Conservation (phyloP, 2,113 vertebrate species). For the Rafetus swinhoei region DNA sequence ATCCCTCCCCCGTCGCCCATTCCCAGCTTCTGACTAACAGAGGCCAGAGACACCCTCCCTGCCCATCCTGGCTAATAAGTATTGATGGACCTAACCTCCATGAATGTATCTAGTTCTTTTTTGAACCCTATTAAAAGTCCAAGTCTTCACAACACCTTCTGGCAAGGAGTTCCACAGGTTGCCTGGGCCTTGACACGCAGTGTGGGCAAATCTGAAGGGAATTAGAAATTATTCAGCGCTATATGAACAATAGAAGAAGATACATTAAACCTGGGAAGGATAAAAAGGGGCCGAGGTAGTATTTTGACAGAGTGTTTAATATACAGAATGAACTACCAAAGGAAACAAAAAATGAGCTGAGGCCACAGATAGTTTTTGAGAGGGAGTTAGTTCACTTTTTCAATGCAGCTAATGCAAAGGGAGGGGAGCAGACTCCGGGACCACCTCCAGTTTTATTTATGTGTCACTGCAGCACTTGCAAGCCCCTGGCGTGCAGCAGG, state of each 20-base stretch:
- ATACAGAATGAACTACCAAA: too few species aligned
- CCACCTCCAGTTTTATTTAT: accelerated
- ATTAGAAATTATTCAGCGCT: not conserved
- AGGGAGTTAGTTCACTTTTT: not conserved
- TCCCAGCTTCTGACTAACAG: too few species aligned
- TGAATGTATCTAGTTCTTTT: too few species aligned
- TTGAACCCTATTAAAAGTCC: too few species aligned
- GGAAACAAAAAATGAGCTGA: too few species aligned
- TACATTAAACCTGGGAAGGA: not conserved
- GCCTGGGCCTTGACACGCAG: accelerated
- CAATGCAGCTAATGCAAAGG: accelerated
- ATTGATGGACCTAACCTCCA: too few species aligned
- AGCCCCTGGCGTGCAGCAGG: not conserved
- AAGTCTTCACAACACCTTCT: too few species aligned
- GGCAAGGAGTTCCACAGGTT: too few species aligned
- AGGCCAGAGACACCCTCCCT: too few species aligned
- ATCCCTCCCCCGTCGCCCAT: too few species aligned
- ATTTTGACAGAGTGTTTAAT: not conserved
- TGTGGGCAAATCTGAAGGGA: not conserved
- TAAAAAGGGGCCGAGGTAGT: not conserved
- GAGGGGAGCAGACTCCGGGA: not conserved
- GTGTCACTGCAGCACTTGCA: not conserved
- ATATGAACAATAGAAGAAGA: not conserved
- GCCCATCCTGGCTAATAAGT: too few species aligned
- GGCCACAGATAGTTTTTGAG: not conserved